Base-by-base conservation (phyloP, 2,113 vertebrate species). In the Vanacampus margaritifer region DNA sequence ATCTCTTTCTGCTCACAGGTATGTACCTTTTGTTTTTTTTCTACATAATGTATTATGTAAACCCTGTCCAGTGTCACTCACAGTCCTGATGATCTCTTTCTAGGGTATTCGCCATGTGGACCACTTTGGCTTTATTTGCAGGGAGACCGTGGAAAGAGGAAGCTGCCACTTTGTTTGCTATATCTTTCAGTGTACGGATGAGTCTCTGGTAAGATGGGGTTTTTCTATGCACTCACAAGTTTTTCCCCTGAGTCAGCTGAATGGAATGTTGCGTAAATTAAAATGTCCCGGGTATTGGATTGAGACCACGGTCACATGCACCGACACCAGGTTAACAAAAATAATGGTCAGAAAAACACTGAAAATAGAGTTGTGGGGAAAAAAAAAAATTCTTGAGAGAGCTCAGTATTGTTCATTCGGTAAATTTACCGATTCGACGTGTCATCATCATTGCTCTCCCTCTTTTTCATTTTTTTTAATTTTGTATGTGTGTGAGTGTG, bases 1-100 rank as follows among this genome's bases (percentile, higher is more conserved):
- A 99, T 99, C 84, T 99, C 97, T 36, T 99, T 96, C 92, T 99
- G 97, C 88, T 99, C 97, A 90, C 97, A 99, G 96, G 97, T 99
- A 88, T 84, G 41, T 62, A 35, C 11, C 45, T 1, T 9, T 43
- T 12, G 0, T 2, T 39, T 67, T 77, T 2, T 39, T 67, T 77
- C 12, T 63, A 16, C 17, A 9, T 6, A 23, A 16, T 74, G 45
- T 41, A 4, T 24, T 37, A 60, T 56, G 2, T 62, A 14, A 64
- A 43, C 26, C 0, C 3, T 5, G 1, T 68, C 1, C 0, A 64
- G 12, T 51, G 23, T 56, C 24, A 26, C 45, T 12, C n/a, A 67
- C 59, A n/a, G 8, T 10, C 10, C 10, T 50, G 3, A 9, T 67
- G 16, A n/a, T 69, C 23, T 75, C 19, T 82, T 59, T 71, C 1